Base-by-base conservation (phyloP, 53 echinoderm and acorn worm genomes). In the Patiria pectinifera region DNA sequence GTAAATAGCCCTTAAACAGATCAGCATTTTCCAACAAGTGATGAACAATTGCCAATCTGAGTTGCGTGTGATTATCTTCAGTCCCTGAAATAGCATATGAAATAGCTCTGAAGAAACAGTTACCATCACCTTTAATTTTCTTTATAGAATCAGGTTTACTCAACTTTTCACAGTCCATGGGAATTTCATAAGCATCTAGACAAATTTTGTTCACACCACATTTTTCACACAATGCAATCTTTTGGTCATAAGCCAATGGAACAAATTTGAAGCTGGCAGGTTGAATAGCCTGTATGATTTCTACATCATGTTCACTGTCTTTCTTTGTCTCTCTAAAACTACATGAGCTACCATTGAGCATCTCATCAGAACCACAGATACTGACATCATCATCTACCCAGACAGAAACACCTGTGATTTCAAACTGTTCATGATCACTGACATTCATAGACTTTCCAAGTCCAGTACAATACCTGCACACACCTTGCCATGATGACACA, bases 91-190 rank as follows among this genome's bases (percentile, higher is more conserved):
- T 45, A 0, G 83, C 87, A 92, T 48, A 85, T n/a, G 89, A 89
- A 18, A 94, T 25, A 7, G 94, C 94, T 53, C 90, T 82, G 70
- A 85, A 92, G 53, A 93, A 95, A 76, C 93, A 95, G 60, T 95
- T 95, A 7, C 93, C 95, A 90, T 95, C 90, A 6, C 84, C 89
- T 69, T 69, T 19, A 59, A 85, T 82, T 66, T 66, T 66, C 10
- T 66, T 66, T 18, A 66, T 18, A 66, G 66, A 2, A 11, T 66
- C 10, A 66, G 66, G 66, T 66, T 11, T 66, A 0, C 3, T 11
- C 66, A 66, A 16, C 13, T 18, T 66, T 2, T 66, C 15, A 15
- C 66, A 66, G 2, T 14, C 4, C 19, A 16, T 2, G 1, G 15
- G 15, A 3, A 66, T 66, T 66, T 66, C 15, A 66, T 66, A 0